Percentiles rank a stretch among this genome's conserved stretches.
Evolutionary conservation across 1,140 invertebrate species (phyloP).

Genomic region (Drosophila murphyi): DNA sequence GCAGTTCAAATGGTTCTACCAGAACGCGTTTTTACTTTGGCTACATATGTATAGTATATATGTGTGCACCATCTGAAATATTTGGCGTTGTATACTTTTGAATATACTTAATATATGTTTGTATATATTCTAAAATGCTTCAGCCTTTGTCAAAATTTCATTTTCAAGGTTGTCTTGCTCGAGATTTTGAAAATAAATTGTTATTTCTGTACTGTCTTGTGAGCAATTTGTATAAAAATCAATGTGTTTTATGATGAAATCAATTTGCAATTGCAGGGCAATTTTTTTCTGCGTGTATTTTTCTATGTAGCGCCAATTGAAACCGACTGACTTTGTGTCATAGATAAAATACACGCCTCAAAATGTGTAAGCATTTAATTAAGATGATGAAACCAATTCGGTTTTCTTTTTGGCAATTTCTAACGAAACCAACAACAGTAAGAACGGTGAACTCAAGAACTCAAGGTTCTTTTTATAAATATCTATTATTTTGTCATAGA

Average conservation of each 20-base stretch:
- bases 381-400: slow-evolving; percentile 59
- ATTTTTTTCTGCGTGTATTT: too few species aligned
- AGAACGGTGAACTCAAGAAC: slow-evolving; percentile 14
- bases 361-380: slow-evolving; percentile 44
- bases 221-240: slow-evolving; percentile 6
- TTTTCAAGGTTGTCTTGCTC: slow-evolving; percentile 35
- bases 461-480: not conserved
- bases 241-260: not conserved
- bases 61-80: not conserved
- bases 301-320: not conserved
- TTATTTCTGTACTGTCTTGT: slow-evolving; percentile 21
- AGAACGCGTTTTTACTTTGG: slow-evolving; percentile 4
- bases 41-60: not conserved
- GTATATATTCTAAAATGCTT: slow-evolving; percentile 15
- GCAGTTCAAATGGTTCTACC: not conserved
- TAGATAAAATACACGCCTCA: slow-evolving; percentile 2
- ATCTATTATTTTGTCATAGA: slow-evolving; percentile 49
- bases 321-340: slow-evolving; percentile 4
- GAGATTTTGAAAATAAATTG: slow-evolving; percentile 26
- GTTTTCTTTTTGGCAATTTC: slow-evolving; percentile 46
- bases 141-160: slow-evolving; percentile 37
- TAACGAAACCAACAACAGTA: not conserved
- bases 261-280: too few species aligned
- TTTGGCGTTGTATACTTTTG: slow-evolving; percentile 9
- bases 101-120: slow-evolving; percentile 15